Percentiles rank a stretch among this genome's conserved stretches.
These are phyloP conservation scores for Pelodytes ibericus DNA, from an alignment of 2,797 vertebrate genomes.

Conservation along the genomic window DNA sequence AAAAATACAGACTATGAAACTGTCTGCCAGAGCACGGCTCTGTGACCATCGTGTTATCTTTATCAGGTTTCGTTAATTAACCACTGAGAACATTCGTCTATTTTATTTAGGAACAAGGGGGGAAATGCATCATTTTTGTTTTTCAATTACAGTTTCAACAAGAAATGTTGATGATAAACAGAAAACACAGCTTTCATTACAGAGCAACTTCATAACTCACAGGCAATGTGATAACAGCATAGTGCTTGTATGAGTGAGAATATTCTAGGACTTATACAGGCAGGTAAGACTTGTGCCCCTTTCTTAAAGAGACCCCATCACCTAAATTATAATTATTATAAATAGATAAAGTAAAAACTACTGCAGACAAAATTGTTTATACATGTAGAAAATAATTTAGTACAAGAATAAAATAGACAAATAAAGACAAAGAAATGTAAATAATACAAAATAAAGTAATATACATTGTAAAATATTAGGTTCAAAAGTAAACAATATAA, in stretches of 20 bases:
- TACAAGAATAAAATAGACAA: no score
- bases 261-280: not conserved
- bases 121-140: slow-evolving; percentile 10
- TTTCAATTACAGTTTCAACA: slow-evolving; percentile 38
- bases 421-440: no score
- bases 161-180: slow-evolving; percentile 10
- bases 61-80: slow-evolving; percentile 36
- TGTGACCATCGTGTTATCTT: slow-evolving; percentile 12
- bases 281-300: no score
- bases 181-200: slow-evolving; percentile 21
- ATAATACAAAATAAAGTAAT: no score
- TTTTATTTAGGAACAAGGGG: slow-evolving; percentile 29
- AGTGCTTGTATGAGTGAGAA: not conserved
- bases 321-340: no score
- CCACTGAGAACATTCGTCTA: slow-evolving; percentile 6
- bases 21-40: slow-evolving; percentile 6
- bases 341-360: no score
- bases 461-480: no score
- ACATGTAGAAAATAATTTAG: no score
- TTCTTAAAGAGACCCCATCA: no score
- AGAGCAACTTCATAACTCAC: slow-evolving; percentile 11
- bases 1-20: not conserved
- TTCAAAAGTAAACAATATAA: no score
- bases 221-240: not conserved
- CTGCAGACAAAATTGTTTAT: no score